These are phyloP conservation scores for Parasteatoda tepidariorum DNA, from an alignment of 1,140 invertebrate genomes.

Conservation along the genomic window DNA sequence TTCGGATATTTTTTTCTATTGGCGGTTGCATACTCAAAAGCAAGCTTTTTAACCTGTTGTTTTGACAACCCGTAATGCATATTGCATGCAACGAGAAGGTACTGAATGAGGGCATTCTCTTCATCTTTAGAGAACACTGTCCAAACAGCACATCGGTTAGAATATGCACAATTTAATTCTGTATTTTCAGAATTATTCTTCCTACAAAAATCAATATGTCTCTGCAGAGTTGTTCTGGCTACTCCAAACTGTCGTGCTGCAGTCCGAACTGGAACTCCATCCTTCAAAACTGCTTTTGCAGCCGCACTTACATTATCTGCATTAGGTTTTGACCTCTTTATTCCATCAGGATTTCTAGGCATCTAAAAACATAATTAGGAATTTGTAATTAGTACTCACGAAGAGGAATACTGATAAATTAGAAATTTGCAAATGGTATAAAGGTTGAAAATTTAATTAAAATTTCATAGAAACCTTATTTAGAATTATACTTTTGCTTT, in stretches of 20 bases:
- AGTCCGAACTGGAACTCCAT: conserved; percentile 9
- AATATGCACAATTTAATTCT: too few relatives aligned
- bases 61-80: conserved; percentile 23
- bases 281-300: conserved; percentile 1
- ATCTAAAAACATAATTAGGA: background rate
- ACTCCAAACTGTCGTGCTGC: background rate
- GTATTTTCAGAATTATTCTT: conserved; percentile 8
- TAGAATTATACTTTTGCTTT: background rate
- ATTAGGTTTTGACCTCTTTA: background rate
- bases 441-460: background rate
- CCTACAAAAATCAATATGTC: conserved; percentile 3
- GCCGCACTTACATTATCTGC: background rate
- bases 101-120: background rate
- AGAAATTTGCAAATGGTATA: background rate
- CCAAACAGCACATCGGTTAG: conserved; percentile 23
- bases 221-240: conserved; percentile 8
- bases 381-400: too few relatives aligned
- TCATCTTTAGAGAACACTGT: background rate
- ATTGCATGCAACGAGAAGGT: conserved; percentile 2
- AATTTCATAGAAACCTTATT: background rate
- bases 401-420: too few relatives aligned
- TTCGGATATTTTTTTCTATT: conserved; percentile 24
- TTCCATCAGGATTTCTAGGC: background rate
- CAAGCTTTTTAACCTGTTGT: conserved; percentile 8
- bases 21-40: conserved; percentile 20